phyloP scores from a whole-genome alignment of 2,113 vertebrate genomes.

The Bufo gargarizans region DNA sequence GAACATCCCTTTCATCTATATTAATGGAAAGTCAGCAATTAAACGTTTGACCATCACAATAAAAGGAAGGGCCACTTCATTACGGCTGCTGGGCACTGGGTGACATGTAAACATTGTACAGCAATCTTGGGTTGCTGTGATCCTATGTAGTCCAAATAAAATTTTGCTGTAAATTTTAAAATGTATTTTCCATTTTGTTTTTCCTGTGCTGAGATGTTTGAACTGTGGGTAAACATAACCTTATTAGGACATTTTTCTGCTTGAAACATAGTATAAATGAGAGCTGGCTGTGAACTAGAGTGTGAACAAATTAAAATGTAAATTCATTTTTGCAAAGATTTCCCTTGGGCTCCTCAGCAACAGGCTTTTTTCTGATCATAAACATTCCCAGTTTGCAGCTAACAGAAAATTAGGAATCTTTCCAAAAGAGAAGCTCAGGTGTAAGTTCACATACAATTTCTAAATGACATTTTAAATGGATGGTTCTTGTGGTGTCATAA shows the following conservation, averaged over 20 bases:
- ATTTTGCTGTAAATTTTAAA: constrained; percentile 32
- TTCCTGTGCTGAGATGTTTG: constrained; percentile 5
- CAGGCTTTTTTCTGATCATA: neutral
- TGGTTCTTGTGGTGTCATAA: too few relatives aligned
- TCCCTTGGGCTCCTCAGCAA: neutral
- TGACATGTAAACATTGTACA: constrained; percentile 33
- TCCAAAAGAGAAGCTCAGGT: neutral
- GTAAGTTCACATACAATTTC: neutral
- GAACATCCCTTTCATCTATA: constrained; percentile 8
- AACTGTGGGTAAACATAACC: constrained; percentile 38
- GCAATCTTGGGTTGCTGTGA: constrained; percentile 18
- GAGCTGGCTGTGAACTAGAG: constrained; percentile 8
- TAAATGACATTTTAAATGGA: too few relatives aligned
- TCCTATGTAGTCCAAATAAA: constrained; percentile 41
- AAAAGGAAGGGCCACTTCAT: constrained; percentile 50
- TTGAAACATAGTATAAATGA: constrained; percentile 17
- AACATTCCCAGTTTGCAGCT: neutral
- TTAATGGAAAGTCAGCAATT: constrained; percentile 30
- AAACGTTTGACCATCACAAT: constrained; percentile 38
- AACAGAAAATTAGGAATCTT: neutral
- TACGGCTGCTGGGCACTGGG: constrained; percentile 19
- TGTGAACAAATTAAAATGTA: neutral
- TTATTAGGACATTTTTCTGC: constrained; percentile 22
- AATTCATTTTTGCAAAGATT: neutral
- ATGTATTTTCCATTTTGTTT: constrained; percentile 34